A percentile compares a stretch with the other conserved stretches of the same genome.
phyloP scores from a whole-genome alignment of 2,888 invertebrate species.

The Cyclophora albipunctata region DNA sequence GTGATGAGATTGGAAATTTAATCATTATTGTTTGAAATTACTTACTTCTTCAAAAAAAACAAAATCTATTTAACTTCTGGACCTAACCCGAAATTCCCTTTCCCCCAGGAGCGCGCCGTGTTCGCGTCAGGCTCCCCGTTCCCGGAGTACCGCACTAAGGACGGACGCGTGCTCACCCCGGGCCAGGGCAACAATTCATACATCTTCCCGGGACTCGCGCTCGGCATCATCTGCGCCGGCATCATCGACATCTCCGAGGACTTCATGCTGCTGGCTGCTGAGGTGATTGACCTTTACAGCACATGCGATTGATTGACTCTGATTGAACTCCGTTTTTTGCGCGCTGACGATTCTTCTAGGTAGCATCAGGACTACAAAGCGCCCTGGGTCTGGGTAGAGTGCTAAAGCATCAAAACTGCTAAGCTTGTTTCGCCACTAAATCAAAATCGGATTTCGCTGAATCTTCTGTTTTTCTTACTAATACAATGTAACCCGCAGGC shows the following conservation, averaged over 20 bases:
- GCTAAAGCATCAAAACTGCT: no score
- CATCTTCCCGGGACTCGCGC: slow-evolving; percentile 96
- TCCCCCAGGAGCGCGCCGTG: slow-evolving; percentile 85
- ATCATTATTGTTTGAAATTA: no score
- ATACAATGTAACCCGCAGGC: slow-evolving; percentile 60
- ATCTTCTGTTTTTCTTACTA: no score
- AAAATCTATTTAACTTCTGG: no score
- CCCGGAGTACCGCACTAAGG: slow-evolving; percentile 83
- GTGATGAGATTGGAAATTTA: no score
- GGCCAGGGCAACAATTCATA: slow-evolving; percentile 99
- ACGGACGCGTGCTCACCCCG: slow-evolving; percentile 87
- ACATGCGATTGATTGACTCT: neutral
- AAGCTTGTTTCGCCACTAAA: no score
- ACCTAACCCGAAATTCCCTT: neutral
- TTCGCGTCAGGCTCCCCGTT: slow-evolving; percentile 99
- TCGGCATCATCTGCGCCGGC: slow-evolving; percentile 92
- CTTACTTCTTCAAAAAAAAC: no score
- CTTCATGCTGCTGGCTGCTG: slow-evolving; percentile 92
- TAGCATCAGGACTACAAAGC: no score
- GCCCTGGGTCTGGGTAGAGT: no score
- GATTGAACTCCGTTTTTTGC: no score
- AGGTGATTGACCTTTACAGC: slow-evolving; percentile 66
- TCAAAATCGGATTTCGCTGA: no score
- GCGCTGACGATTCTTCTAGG: no score
- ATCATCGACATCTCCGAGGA: slow-evolving; percentile 93